Conservation (phyloP, 2,113 vertebrate genomes). For the Capra hircus region DNA sequence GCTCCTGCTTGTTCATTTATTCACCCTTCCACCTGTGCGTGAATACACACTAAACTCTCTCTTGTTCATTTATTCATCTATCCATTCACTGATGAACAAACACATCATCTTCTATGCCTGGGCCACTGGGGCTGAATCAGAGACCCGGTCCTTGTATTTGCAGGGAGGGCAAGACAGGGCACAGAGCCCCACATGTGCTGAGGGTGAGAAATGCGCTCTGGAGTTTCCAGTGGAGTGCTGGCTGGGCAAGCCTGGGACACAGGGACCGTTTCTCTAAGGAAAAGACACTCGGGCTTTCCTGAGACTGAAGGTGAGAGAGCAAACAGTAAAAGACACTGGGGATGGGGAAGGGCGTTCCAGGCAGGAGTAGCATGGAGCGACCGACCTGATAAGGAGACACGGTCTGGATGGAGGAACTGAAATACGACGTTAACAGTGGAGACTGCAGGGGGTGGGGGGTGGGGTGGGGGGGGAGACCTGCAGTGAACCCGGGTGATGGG, state of each 20-base stretch:
- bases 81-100: neutral
- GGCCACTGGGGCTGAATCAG: neutral
- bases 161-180: neutral
- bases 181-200: neutral
- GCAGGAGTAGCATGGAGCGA: too few species aligned
- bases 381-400: neutral
- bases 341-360: neutral
- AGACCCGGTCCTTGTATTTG: neutral
- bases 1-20: neutral
- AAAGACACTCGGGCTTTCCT: neutral
- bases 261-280: neutral
- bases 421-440: neutral
- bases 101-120: neutral
- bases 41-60: neutral
- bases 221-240: neutral
- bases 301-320: neutral
- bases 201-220: neutral
- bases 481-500: accelerated
- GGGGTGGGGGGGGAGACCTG: neutral
- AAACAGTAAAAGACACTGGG: neutral
- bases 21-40: neutral
- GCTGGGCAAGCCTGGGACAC: neutral
- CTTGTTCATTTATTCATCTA: neutral
- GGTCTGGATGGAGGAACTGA: neutral
- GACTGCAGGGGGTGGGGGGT: neutral